phyloP scores from a whole-genome alignment of 1,140 invertebrate genomes.

The Drosophila orena region DNA sequence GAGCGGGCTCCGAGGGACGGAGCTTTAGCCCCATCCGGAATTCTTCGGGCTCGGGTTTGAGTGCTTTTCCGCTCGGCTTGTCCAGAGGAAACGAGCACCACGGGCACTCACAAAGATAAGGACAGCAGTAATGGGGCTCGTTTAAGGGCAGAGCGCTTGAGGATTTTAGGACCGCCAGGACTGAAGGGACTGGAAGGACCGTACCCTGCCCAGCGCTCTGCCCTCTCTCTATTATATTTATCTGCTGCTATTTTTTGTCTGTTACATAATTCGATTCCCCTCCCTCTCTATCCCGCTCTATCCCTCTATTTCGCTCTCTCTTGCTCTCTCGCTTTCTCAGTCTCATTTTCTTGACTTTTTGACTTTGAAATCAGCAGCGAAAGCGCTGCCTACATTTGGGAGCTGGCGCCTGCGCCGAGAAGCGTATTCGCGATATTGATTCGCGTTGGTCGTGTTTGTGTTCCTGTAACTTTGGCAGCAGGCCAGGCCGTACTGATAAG shows the following conservation, averaged over 20 bases:
- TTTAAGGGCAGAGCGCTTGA: conserved; percentile 36
- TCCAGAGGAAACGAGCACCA: conserved; percentile 22
- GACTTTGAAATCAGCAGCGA: conserved; percentile 72
- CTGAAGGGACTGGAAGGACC: conserved; percentile 3
- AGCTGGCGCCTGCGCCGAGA: conserved; percentile 62
- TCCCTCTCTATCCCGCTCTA: conserved; percentile 4
- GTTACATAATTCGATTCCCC: conserved; percentile 68
- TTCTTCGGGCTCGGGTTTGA: background rate
- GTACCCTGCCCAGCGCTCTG: background rate
- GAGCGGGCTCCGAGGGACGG: background rate
- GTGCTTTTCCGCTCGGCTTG: conserved; percentile 7
- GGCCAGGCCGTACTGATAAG: conserved; percentile 30
- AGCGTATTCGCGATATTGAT: conserved; percentile 39
- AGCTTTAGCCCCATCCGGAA: conserved; percentile 4
- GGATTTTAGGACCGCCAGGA: conserved; percentile 9
- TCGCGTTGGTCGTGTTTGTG: conserved; percentile 23
- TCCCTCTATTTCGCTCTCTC: conserved; percentile 1
- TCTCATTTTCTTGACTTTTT: conserved; percentile 73
- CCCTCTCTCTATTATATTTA: conserved; percentile 71
- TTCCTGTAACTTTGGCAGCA: conserved; percentile 18
- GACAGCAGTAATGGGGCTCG: background rate
- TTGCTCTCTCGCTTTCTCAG: conserved; percentile 14
- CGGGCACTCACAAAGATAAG: background rate
- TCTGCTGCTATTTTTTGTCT: conserved; percentile 62
- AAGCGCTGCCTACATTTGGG: conserved; percentile 67